A percentile compares a stretch with the other conserved stretches of the same genome.
Evolutionary conservation across 2,797 vertebrate species (phyloP).

Genomic region (Bradypodion ventrale): DNA sequence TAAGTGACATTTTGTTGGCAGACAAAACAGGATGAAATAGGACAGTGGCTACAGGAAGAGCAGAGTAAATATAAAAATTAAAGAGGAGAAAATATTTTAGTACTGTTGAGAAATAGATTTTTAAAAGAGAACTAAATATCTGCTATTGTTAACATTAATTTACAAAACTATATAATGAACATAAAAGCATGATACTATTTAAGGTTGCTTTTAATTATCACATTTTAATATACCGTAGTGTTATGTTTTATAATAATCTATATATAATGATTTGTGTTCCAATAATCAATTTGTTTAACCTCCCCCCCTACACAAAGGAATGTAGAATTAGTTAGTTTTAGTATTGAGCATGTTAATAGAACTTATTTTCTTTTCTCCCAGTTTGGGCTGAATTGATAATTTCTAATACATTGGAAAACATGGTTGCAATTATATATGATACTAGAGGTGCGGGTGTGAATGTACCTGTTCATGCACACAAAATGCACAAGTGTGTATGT

Average conservation of each 20-base stretch:
- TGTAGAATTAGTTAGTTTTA: neutral
- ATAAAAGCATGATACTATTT: too few species aligned
- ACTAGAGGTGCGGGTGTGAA: neutral
- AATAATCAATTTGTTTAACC: too few species aligned
- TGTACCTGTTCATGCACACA: too few species aligned
- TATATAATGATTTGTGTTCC: neutral
- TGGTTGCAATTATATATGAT: neutral
- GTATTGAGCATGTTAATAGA: neutral
- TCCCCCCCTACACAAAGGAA: too few species aligned
- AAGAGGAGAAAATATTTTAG: too few species aligned
- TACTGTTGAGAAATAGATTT: too few species aligned
- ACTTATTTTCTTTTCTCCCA: neutral
- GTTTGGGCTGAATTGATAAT: neutral
- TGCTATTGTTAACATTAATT: too few species aligned
- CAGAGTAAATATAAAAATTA: neutral
- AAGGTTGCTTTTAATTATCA: too few species aligned
- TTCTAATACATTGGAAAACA: neutral
- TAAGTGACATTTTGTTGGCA: neutral
- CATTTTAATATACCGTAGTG: too few species aligned
- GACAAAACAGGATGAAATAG: neutral
- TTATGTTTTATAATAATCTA: neutral
- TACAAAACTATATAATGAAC: too few species aligned
- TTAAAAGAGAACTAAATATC: too few species aligned
- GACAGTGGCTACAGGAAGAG: neutral
- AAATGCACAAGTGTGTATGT: too few species aligned